Evolutionary conservation across 53 echinoderm and acorn worm genomes (phyloP).

Genomic region (Paelopatides confundens): DNA sequence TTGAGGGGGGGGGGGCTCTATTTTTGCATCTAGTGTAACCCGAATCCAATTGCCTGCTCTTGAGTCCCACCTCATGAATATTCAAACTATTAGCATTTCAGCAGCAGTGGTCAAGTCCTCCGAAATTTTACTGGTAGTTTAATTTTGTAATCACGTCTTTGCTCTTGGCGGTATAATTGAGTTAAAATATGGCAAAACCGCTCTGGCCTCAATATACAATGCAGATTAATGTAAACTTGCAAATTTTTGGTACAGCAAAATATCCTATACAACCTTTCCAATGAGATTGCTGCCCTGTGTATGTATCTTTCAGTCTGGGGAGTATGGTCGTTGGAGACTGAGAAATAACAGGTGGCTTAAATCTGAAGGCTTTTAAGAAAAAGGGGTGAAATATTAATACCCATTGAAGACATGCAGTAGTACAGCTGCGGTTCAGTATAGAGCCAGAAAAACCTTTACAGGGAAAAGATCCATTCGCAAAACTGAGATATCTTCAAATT

Average conservation of each 20-base stretch:
- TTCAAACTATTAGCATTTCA: not conserved
- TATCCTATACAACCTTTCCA: not conserved
- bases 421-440: not conserved
- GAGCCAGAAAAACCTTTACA: not conserved
- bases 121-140: not conserved
- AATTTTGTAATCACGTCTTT: not conserved
- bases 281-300: not conserved
- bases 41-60: constrained; percentile 13
- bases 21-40: constrained; percentile 12
- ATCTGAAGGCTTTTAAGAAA: not conserved
- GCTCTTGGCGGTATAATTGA: not conserved
- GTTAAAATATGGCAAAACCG: not conserved
- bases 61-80: constrained; percentile 37
- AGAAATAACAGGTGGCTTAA: not conserved
- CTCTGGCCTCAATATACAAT: not conserved
- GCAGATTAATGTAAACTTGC: not conserved
- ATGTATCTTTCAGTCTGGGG: no score
- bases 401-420: not conserved
- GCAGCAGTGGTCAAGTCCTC: constrained; percentile 27
- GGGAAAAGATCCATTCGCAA: no score
- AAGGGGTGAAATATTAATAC: not conserved
- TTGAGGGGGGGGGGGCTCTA: not conserved
- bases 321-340: not conserved
- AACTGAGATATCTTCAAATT: no score
- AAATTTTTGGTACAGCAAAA: not conserved